phyloP scores from a whole-genome alignment of 2,888 invertebrate genomes.

The Meta bourneti region DNA sequence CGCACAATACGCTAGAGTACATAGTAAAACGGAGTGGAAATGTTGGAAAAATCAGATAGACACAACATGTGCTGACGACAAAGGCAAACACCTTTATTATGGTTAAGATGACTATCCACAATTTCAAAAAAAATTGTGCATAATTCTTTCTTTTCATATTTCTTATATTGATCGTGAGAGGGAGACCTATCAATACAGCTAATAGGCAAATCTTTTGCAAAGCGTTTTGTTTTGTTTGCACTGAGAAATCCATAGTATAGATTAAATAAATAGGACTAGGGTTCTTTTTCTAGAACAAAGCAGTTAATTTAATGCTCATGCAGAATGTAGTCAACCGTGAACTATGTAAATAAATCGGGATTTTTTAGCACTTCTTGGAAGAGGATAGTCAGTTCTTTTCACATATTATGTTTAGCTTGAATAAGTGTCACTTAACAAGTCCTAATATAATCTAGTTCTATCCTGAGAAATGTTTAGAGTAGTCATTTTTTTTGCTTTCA shows the following conservation, averaged over 20 bases:
- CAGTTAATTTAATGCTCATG: too few species aligned
- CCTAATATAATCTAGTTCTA: too few species aligned
- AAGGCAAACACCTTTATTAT: not conserved
- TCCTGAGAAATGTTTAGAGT: too few species aligned
- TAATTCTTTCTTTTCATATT: not conserved
- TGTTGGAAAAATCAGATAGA: not conserved
- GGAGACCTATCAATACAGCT: constrained; percentile 12
- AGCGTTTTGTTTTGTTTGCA: not conserved
- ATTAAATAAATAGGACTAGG: not conserved
- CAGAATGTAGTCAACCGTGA: too few species aligned
- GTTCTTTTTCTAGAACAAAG: too few species aligned
- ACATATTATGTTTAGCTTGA: too few species aligned
- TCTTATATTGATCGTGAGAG: not conserved
- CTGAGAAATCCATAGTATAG: not conserved
- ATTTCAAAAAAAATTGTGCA: not conserved
- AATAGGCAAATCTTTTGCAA: constrained; percentile 25
- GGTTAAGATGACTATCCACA: constrained; percentile 16
- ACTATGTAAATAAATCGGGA: too few species aligned
- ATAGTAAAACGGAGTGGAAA: not conserved
- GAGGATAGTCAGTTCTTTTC: too few species aligned
- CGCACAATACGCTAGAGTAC: constrained; percentile 7
- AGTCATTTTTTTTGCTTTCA: too few species aligned
- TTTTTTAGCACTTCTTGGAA: too few species aligned
- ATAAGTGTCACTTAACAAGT: too few species aligned
- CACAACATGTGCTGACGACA: not conserved